These are phyloP conservation scores for Hermaeophaga mercurialis DNA, from an alignment of 2,888 invertebrate genomes.

Conservation along the genomic window DNA sequence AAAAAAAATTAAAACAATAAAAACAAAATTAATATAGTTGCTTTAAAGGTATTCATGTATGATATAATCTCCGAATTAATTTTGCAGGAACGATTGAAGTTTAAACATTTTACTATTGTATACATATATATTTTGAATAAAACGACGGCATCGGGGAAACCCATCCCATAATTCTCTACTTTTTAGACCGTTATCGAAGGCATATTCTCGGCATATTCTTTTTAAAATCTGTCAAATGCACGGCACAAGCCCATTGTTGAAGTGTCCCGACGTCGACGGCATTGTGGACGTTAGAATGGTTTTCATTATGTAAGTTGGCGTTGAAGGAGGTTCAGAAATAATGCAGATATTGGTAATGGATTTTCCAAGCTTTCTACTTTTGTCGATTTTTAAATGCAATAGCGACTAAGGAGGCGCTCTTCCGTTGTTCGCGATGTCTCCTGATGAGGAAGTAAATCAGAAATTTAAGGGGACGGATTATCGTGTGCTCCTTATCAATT, in stretches of 20 bases:
- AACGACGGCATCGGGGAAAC: constrained; percentile 3
- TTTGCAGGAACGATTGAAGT: no score
- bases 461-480: not conserved
- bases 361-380: constrained; percentile 52
- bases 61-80: no score
- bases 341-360: constrained; percentile 58
- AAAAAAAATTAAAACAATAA: no score
- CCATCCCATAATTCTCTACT: constrained; percentile 21
- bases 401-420: constrained; percentile 9
- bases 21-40: no score
- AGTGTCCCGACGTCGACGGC: constrained; percentile 54
- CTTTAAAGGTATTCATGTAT: no score
- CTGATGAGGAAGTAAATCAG: not conserved
- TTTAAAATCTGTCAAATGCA: constrained; percentile 57
- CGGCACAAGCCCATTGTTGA: constrained; percentile 50
- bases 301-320: constrained; percentile 58
- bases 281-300: constrained; percentile 54
- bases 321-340: constrained; percentile 55
- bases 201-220: constrained; percentile 42
- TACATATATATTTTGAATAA: constrained; percentile 10
- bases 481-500: no score
- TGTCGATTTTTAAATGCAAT: constrained; percentile 49
- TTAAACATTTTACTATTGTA: no score
- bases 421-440: not conserved
- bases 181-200: constrained; percentile 38